These are phyloP conservation scores for Smutsia gigantea DNA, from an alignment of 2,797 vertebrate genomes.

Conservation along the genomic window DNA sequence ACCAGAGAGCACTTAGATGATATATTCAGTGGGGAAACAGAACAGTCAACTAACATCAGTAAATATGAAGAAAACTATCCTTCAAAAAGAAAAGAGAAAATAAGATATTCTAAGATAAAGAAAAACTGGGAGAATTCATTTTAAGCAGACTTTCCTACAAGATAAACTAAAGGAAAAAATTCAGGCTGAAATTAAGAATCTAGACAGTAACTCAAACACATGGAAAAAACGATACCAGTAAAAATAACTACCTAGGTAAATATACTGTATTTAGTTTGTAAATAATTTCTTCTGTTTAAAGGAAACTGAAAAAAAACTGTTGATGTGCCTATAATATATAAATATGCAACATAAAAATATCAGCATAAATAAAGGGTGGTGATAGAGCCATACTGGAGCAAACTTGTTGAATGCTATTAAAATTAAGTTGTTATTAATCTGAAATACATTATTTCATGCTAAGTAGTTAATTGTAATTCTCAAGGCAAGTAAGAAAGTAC, in stretches of 20 bases:
- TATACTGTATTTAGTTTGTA: not conserved
- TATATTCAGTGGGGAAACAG: not conserved
- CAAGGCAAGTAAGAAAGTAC: not conserved
- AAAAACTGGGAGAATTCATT: not conserved
- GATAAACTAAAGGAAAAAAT: not conserved
- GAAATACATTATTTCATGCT: not conserved
- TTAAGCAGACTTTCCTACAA: not conserved
- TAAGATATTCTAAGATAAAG: not conserved
- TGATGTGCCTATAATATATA: not conserved
- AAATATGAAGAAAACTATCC: not conserved
- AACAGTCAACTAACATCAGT: not conserved
- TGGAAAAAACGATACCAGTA: not conserved
- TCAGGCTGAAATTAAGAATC: not conserved
- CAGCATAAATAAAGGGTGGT: not conserved
- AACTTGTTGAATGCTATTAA: not conserved
- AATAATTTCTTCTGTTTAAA: not conserved
- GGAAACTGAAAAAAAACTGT: not conserved
- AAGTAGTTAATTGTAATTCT: not conserved
- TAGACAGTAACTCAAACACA: not conserved
- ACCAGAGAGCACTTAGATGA: not conserved
- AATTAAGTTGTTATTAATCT: not conserved
- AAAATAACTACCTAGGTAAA: not conserved
- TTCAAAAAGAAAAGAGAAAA: not conserved
- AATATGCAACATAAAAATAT: not conserved
- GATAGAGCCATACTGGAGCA: not conserved